Evolutionary conservation across 2,888 invertebrate species (phyloP).

Genomic region (Smittia aterrima): DNA sequence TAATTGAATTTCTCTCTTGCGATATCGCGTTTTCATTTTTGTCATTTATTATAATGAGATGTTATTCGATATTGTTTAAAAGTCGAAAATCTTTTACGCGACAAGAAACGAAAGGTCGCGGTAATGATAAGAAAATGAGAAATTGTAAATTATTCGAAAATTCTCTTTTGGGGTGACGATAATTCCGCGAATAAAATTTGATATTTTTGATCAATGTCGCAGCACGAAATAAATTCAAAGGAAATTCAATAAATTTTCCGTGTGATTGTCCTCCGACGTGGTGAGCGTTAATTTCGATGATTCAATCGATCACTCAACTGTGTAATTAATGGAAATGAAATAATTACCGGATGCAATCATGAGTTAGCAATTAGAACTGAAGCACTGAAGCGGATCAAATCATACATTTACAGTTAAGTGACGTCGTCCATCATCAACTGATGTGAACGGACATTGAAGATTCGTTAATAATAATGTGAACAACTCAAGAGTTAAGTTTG

Average conservation of each 20-base stretch:
- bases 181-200: slow-evolving; percentile 26
- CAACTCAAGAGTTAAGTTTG: too few relatives aligned
- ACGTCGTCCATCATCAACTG: too few relatives aligned
- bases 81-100: neutral
- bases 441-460: too few relatives aligned
- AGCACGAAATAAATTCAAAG: neutral
- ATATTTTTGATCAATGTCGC: slow-evolving; percentile 31
- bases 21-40: slow-evolving; percentile 11
- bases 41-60: slow-evolving; percentile 35
- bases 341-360: slow-evolving; percentile 35
- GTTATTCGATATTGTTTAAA: slow-evolving; percentile 31
- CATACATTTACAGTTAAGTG: neutral
- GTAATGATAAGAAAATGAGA: slow-evolving; percentile 40
- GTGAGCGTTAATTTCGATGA: neutral
- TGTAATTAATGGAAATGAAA: slow-evolving; percentile 26
- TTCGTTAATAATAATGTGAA: too few relatives aligned
- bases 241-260: neutral
- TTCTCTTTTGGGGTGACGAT: slow-evolving; percentile 24
- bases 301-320: neutral
- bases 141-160: slow-evolving; percentile 1
- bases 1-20: slow-evolving; percentile 30
- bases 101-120: slow-evolving; percentile 9
- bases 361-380: slow-evolving; percentile 22
- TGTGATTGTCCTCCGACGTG: too few relatives aligned
- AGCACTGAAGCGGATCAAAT: neutral